Percentiles rank a stretch among this genome's conserved stretches.
Conservation (phyloP, 2,797 vertebrate species). For the Pseudocheirus occidentalis region DNA sequence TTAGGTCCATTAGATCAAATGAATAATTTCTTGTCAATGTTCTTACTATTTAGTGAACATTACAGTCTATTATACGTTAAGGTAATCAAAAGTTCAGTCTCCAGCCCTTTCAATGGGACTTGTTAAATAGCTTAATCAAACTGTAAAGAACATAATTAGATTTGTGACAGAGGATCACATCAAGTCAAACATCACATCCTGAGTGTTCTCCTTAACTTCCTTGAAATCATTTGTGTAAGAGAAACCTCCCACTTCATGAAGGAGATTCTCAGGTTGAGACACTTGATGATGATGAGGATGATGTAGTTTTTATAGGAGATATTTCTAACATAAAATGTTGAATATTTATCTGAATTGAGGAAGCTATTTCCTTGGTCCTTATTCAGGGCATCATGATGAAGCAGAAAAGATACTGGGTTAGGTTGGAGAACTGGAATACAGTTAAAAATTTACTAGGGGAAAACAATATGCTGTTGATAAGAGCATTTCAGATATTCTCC, state of each 20-base stretch:
- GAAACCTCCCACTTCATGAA: background rate
- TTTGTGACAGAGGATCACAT: conserved; percentile 23
- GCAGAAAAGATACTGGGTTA: background rate
- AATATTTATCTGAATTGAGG: background rate
- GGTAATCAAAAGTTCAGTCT: background rate
- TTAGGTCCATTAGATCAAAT: background rate
- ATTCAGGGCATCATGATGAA: background rate
- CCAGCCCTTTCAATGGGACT: conserved; percentile 19
- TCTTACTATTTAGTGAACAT: background rate
- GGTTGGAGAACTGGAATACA: background rate
- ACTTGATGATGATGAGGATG: too few species aligned
- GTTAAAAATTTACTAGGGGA: background rate
- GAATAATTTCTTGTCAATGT: background rate
- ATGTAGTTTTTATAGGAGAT: background rate
- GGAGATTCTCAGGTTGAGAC: background rate
- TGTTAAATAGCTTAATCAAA: conserved; percentile 27
- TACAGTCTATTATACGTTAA: background rate
- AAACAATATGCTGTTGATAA: background rate
- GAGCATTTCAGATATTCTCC: background rate
- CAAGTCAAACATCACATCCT: conserved; percentile 21
- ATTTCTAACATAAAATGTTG: background rate
- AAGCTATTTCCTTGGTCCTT: background rate
- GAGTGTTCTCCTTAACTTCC: background rate
- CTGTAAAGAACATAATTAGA: conserved; percentile 40
- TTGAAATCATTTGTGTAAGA: background rate